Conservation (phyloP, 2,888 invertebrate species). For the Apotomis capreana region DNA sequence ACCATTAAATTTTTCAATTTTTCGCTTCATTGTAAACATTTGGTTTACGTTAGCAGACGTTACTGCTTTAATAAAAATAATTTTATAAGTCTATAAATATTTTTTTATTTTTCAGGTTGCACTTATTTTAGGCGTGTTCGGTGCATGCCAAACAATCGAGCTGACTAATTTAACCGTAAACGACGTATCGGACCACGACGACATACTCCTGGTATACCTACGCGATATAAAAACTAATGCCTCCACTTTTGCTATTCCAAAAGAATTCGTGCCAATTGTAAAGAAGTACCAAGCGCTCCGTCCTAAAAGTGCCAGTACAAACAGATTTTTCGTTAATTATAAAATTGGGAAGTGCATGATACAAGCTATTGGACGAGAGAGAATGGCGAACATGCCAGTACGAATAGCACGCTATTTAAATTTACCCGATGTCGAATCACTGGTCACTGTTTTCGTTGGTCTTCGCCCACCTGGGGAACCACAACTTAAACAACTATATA, state of each 20-base stretch:
- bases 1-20: too few relatives aligned
- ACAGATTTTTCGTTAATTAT: slow-evolving; percentile 3
- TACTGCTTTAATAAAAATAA: too few relatives aligned
- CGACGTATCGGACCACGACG: neutral
- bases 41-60: too few relatives aligned
- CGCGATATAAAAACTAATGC: neutral
- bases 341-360: neutral
- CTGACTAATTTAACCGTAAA: neutral
- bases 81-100: neutral
- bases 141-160: neutral
- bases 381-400: neutral
- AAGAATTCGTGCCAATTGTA: neutral
- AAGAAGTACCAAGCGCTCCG: slow-evolving; percentile 1
- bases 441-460: slow-evolving; percentile 1
- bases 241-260: neutral
- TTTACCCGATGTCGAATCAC: neutral
- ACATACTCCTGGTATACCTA: neutral
- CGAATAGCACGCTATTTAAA: neutral
- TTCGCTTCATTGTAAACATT: too few relatives aligned
- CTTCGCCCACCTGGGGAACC: neutral
- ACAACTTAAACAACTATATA: too few relatives aligned
- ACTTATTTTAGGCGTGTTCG: neutral
- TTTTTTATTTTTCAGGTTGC: neutral
- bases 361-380: neutral
- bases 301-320: neutral